These are phyloP conservation scores for Blastobasis adustella DNA, from an alignment of 2,888 invertebrate genomes.

Conservation along the genomic window DNA sequence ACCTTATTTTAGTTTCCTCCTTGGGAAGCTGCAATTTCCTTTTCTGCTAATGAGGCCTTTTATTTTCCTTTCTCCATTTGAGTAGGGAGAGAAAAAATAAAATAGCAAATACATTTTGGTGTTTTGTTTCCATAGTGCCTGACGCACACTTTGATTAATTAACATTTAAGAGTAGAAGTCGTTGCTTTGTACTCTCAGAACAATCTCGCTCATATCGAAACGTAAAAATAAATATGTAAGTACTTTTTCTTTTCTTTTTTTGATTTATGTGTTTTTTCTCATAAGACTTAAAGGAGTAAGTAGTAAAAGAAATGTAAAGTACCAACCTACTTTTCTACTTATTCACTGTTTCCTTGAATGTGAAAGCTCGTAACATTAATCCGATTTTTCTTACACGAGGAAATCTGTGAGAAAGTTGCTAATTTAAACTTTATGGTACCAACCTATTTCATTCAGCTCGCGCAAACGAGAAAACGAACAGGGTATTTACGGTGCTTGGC, in stretches of 20 bases:
- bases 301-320: constrained; percentile 1
- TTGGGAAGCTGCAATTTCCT: constrained; percentile 68
- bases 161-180: not conserved
- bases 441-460: not conserved
- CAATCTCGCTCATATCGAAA: not conserved
- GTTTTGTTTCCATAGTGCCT: constrained; percentile 14
- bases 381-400: not conserved
- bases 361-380: not conserved
- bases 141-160: constrained; percentile 9
- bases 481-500: too few relatives aligned
- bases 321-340: not conserved
- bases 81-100: constrained; percentile 21
- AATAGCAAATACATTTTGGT: constrained; percentile 12
- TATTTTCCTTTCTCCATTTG: constrained; percentile 49
- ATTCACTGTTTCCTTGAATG: not conserved
- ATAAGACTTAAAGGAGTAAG: not conserved
- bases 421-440: not conserved
- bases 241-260: not conserved
- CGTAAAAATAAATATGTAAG: not conserved
- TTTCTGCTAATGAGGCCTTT: constrained; percentile 68
- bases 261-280: not conserved
- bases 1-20: constrained; percentile 65
- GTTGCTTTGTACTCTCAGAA: not conserved
- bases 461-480: too few relatives aligned
- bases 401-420: not conserved